Conservation (phyloP, 1,140 invertebrate species). For the Ceratina calcarata region DNA sequence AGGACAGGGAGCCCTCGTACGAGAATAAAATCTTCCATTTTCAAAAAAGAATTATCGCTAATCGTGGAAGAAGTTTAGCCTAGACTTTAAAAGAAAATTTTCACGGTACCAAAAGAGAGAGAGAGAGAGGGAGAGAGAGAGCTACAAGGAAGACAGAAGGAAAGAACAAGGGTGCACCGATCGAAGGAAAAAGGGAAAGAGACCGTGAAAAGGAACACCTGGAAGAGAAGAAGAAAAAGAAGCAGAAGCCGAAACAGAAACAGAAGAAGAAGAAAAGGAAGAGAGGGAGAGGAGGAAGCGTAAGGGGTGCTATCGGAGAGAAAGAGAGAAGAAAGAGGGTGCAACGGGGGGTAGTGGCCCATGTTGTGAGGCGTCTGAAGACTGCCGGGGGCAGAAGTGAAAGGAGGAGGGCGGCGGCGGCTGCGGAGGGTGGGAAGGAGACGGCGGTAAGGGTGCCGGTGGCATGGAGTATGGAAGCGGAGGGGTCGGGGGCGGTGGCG, state of each 20-base stretch:
- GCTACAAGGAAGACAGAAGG: constrained; percentile 20
- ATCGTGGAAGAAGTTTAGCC: constrained; percentile 25
- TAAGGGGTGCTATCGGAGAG: neutral
- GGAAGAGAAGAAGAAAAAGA: constrained; percentile 36
- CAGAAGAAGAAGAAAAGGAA: constrained; percentile 32
- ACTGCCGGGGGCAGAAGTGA: constrained; percentile 73
- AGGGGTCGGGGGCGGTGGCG: constrained; percentile 69
- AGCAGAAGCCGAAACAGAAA: neutral
- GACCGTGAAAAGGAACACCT: constrained; percentile 43
- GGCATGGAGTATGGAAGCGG: constrained; percentile 78
- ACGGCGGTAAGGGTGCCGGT: constrained; percentile 66
- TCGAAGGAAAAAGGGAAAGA: constrained; percentile 17
- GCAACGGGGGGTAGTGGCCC: constrained; percentile 64
- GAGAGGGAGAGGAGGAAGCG: constrained; percentile 6
- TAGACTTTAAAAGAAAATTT: constrained; percentile 20
- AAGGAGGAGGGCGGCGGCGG: constrained; percentile 61
- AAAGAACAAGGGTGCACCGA: constrained; percentile 32
- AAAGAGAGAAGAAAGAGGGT: constrained; percentile 30
- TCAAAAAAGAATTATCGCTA: constrained; percentile 19
- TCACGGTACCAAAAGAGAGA: neutral
- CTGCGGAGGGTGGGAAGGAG: constrained; percentile 54
- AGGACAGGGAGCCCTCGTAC: no score
- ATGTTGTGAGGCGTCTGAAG: constrained; percentile 71
- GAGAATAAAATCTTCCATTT: constrained; percentile 26
- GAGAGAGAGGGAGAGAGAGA: constrained; percentile 24